These are phyloP conservation scores for Callospermophilus lateralis DNA, from an alignment of 2,113 vertebrate species.

Conservation along the genomic window DNA sequence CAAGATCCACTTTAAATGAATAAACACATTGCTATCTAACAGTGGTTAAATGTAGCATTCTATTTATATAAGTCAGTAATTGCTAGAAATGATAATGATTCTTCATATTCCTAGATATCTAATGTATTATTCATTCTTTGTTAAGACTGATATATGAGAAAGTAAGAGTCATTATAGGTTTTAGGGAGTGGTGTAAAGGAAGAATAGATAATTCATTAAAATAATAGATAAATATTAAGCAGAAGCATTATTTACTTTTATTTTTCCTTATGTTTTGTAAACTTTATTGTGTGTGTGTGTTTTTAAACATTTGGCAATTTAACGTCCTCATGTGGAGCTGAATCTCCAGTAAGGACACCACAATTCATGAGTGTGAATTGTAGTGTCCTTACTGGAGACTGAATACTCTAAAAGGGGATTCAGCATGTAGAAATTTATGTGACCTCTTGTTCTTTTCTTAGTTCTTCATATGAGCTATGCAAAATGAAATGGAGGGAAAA, in stretches of 20 bases:
- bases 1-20: conserved; percentile 20
- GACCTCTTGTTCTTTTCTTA: neutral
- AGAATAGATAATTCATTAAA: conserved; percentile 56
- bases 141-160: conserved; percentile 28
- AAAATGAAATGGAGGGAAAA: conserved; percentile 28
- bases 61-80: conserved; percentile 58
- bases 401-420: neutral
- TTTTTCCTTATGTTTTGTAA: conserved; percentile 62
- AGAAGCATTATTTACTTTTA: conserved; percentile 7
- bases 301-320: conserved; percentile 24
- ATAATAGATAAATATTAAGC: conserved; percentile 53
- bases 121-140: conserved; percentile 50
- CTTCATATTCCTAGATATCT: neutral
- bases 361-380: conserved; percentile 36
- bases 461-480: neutral
- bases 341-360: no score
- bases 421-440: neutral
- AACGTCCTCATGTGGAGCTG: conserved; percentile 19
- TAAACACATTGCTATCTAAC: conserved; percentile 3
- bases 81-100: conserved; percentile 51
- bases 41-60: conserved; percentile 36
- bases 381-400: neutral
- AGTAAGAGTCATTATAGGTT: neutral
- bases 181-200: conserved; percentile 62
- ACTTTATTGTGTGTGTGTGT: neutral